Evolutionary conservation across 2,113 vertebrate species (phyloP), one percentile per base, ranked within the genome.

Genomic region (Indri indri): DNA sequence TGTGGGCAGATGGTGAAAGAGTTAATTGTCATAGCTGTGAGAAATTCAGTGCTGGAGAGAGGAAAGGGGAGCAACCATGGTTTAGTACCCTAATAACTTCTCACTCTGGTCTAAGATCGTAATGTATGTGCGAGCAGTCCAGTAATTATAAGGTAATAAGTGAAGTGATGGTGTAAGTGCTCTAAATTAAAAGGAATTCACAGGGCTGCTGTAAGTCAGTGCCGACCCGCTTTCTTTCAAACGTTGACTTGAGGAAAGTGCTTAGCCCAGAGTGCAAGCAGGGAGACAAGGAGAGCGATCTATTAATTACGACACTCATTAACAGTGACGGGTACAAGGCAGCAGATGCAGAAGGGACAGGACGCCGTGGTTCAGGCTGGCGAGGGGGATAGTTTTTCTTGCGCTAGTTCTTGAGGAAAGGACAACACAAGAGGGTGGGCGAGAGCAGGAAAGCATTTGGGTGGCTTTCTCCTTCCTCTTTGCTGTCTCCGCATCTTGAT

Each of bases 261-360:
- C 98, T 98, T 98, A 98, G 98, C 98, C 98, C 97, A 97, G 98
- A 98, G 98, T 98, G 98, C 98, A 98, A 97, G 97, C 97, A 94
- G 96, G 98, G 98, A 98, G 99, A 99, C 98, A 90, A 98, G 98
- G 97, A 99, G 99, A 99, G 98, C 99, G 98, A 99, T 99, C 99
- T 99, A 99, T 99, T 99, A 99, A 99, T 99, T 99, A 99, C 98
- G 98, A 96, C 97, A 90, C 99, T 99, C 99, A 99, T 99, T 99
- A 99, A 99, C 98, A 98, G 98, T 98, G 98, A 99, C 96, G 98
- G 98, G 98, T 98, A 99, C 98, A 98, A 98, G 98, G 99, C 98
- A 98, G 98, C 98, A 97, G 97, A 98, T 97, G 97, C 97, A 94
- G 97, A 96, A 96, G 97, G 98, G 93, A 98, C 98, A 95, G 86